phyloP scores from a whole-genome alignment of 2,113 vertebrate genomes.

The Stictonetta naevosa region DNA sequence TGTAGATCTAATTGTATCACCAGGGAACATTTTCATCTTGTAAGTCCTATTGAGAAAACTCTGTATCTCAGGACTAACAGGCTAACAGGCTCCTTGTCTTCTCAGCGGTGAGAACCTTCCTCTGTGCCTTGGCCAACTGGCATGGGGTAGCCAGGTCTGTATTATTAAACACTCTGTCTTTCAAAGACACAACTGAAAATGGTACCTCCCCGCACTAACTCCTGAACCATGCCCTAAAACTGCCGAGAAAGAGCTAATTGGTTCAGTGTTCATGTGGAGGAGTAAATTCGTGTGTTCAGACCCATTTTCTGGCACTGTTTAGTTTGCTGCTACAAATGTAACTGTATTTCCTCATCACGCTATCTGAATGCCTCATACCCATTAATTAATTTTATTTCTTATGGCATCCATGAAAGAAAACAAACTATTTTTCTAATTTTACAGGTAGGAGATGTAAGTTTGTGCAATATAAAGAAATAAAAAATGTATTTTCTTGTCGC shows the following conservation, averaged over 20 bases:
- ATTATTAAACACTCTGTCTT: not conserved
- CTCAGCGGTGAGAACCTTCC: not conserved
- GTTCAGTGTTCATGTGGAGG: not conserved
- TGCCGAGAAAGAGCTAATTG: not conserved
- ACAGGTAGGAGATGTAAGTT: not conserved
- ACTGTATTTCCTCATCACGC: not conserved
- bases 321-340: not conserved
- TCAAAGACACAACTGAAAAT: not conserved
- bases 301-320: not conserved
- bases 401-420: not conserved
- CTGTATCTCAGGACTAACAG: not conserved
- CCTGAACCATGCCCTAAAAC: not conserved
- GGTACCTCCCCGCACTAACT: not conserved
- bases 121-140: not conserved
- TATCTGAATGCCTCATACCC: not conserved
- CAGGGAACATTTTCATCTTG: not conserved
- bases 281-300: not conserved
- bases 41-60: not conserved
- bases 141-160: not conserved
- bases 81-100: not conserved
- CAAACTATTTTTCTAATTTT: not conserved
- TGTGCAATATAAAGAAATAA: not conserved
- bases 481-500: not conserved
- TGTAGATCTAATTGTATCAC: not conserved
- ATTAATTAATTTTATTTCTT: constrained; percentile 17